These are phyloP conservation scores for Megalonaias nervosa DNA, from an alignment of 1,140 invertebrate genomes.

Conservation along the genomic window DNA sequence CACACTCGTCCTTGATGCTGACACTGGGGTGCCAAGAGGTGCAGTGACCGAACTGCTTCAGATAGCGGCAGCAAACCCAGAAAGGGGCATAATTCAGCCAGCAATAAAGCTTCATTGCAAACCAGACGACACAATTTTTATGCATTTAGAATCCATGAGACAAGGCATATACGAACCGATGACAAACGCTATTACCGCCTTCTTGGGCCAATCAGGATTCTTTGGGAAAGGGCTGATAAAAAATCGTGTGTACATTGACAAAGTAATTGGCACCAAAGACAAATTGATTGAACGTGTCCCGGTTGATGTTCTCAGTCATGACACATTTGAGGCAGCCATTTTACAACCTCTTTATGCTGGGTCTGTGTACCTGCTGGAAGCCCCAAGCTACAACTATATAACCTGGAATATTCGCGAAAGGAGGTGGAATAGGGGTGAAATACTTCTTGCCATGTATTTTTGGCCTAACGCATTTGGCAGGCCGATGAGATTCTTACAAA, in stretches of 20 bases:
- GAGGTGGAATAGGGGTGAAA: constrained; percentile 64
- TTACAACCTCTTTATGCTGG: constrained; percentile 59
- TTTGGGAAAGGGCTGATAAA: constrained; percentile 65
- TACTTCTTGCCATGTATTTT: constrained; percentile 62
- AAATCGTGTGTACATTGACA: constrained; percentile 61
- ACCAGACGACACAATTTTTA: constrained; percentile 55
- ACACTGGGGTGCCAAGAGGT: constrained; percentile 33
- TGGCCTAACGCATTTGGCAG: constrained; percentile 58
- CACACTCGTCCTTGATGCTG: constrained; percentile 36
- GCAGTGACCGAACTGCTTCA: constrained; percentile 27
- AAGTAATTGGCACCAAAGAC: constrained; percentile 57
- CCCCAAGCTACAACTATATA: constrained; percentile 62
- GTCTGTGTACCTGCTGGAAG: constrained; percentile 53
- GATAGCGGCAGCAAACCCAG: constrained; percentile 37
- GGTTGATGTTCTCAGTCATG: constrained; percentile 65
- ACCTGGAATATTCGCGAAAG: constrained; percentile 63
- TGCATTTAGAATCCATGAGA: constrained; percentile 61
- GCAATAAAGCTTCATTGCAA: constrained; percentile 36
- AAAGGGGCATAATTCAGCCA: constrained; percentile 38
- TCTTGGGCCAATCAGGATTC: constrained; percentile 61
- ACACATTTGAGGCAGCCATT: constrained; percentile 64
- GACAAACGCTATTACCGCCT: constrained; percentile 55
- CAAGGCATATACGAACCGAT: constrained; percentile 62
- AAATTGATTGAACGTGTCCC: constrained; percentile 61
- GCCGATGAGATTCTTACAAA: constrained; percentile 58